Base-by-base conservation (phyloP, 1,140 invertebrate genomes). In the Colletes latitarsis region DNA sequence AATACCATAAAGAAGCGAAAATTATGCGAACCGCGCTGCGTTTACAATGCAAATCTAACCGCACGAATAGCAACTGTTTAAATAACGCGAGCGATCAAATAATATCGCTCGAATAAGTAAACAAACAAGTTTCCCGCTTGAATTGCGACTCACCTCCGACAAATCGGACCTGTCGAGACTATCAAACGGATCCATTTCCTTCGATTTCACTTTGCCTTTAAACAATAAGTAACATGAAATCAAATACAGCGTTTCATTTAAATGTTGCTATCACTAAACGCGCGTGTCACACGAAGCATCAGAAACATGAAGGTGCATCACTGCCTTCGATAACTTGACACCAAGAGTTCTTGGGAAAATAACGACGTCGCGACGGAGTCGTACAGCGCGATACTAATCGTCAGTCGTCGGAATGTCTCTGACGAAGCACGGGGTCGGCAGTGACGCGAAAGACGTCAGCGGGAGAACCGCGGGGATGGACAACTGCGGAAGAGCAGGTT, bases 101-200 rank as follows among this genome's bases (percentile, higher is more conserved):
- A 49, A 49, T 21, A 17, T 12, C 21, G 5, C 19, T n/a, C 43
- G 8, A 9, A 14, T 6, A 43, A 12, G 12, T 64, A 66, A 41
- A 55, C 5, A 53, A 15, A 39, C 12, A 49, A 30, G 6, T 66
- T 53, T 74, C 12, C 4, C 62, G n/a, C 3, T 46, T 39, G 14
- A n/a, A 49, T 10, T 15, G 4, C 3, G 52, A 88, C 89, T 91
- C 63, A 90, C 90, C 83, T 89, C 88, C 6, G 86, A 46, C 5
- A 88, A 75, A n/a, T 90, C 84, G 8, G 62, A 83, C 62, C 82
- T 90, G 17, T 84, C 81, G 68, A 89, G 90, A 62, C 76, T 82
- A 14, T 74, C 79, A 64, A 88, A 90, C 5, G 82, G 66, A 73
- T 88, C 86, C 90, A 91, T 91, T 19, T 2, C 30, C 52, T 53